Percentiles rank a stretch among this genome's conserved stretches.
These are phyloP conservation scores for Butorides virescens DNA, from an alignment of 2,113 vertebrate species.

Conservation along the genomic window DNA sequence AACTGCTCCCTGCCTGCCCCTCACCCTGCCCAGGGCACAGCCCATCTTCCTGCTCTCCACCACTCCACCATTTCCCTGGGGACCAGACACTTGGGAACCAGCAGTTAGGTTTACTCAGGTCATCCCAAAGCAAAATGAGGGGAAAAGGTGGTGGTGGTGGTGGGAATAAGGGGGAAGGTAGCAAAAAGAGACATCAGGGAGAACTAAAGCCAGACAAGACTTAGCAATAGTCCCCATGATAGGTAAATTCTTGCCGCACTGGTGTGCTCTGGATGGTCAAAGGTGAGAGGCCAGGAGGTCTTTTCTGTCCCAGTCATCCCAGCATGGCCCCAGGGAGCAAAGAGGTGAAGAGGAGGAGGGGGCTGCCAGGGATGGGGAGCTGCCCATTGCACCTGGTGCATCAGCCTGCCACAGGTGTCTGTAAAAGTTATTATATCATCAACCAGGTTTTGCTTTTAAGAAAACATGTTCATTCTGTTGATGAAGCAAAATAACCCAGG, in stretches of 20 bases:
- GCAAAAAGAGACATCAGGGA: background rate
- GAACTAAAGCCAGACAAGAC: background rate
- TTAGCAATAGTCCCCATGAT: background rate
- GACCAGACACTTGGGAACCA: background rate
- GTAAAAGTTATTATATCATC: background rate
- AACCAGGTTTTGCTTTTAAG: background rate
- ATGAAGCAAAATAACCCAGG: background rate
- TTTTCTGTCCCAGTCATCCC: background rate
- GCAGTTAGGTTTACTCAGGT: background rate
- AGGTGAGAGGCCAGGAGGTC: background rate
- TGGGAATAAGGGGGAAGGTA: too few relatives aligned
- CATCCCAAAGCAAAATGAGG: background rate
- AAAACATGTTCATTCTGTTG: background rate
- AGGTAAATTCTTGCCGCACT: background rate
- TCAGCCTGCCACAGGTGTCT: background rate
- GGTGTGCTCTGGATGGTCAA: background rate
- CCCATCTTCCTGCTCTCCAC: rapidly evolving
- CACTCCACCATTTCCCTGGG: background rate
- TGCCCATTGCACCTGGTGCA: background rate
- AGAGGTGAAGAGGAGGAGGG: background rate
- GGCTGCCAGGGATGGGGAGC: background rate
- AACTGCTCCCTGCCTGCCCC: background rate
- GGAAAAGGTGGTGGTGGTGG: too few relatives aligned
- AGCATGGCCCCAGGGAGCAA: background rate
- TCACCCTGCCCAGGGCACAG: background rate